Evolutionary conservation across 2,888 invertebrate species (phyloP).

Genomic region (Aelia acuminata): DNA sequence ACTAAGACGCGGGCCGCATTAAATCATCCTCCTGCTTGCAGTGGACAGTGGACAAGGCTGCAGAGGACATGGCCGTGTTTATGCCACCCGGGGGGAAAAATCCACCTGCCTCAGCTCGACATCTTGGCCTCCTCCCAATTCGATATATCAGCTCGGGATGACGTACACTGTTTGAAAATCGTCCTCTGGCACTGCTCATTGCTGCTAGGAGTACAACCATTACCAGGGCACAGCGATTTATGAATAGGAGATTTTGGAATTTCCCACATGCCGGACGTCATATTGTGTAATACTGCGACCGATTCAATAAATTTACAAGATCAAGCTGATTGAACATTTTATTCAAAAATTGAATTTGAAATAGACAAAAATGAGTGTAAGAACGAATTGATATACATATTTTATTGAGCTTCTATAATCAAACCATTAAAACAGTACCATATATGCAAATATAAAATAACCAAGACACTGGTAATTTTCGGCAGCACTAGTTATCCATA

Average conservation of each 20-base stretch:
- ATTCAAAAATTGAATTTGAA: too few species aligned
- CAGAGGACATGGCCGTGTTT: neutral
- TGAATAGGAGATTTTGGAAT: neutral
- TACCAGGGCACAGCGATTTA: neutral
- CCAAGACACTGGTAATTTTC: too few species aligned
- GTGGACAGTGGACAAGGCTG: neutral
- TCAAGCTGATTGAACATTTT: too few species aligned
- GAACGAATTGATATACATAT: too few species aligned
- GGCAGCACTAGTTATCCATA: too few species aligned
- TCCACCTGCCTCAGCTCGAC: slow-evolving; percentile 16
- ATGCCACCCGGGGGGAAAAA: neutral
- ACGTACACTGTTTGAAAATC: neutral
- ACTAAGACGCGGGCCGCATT: neutral
- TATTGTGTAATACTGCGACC: too few species aligned
- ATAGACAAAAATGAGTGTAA: too few species aligned
- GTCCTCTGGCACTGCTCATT: neutral
- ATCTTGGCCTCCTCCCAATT: neutral
- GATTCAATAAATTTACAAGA: too few species aligned
- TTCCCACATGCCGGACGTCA: too few species aligned
- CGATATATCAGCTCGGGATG: neutral
- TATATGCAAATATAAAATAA: too few species aligned
- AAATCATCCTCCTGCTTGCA: neutral
- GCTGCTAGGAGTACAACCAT: neutral
- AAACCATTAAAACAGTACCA: too few species aligned
- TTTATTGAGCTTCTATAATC: too few species aligned